Evolutionary conservation across 2,888 invertebrate genomes (phyloP).

Genomic region (Drosophila birchii): DNA sequence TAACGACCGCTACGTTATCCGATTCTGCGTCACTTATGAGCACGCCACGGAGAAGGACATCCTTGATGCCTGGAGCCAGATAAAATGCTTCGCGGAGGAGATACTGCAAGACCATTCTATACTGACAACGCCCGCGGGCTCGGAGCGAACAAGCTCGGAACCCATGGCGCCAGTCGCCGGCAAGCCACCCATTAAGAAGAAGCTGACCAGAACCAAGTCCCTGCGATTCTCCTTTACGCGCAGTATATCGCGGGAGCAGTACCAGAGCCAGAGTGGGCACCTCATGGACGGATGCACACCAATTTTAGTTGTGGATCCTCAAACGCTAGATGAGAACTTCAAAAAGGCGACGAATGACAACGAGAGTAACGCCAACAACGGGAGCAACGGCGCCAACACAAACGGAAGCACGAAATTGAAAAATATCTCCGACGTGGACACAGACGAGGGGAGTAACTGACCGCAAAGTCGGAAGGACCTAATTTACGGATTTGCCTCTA

Average conservation of each 20-base stretch:
- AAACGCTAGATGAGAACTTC: slow-evolving; percentile 81
- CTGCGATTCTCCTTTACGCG: slow-evolving; percentile 85
- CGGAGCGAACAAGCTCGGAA: slow-evolving; percentile 75
- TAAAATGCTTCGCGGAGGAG: slow-evolving; percentile 87
- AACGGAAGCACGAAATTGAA: slow-evolving; percentile 68
- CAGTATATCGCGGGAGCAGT: slow-evolving; percentile 85
- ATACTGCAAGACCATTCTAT: slow-evolving; percentile 84
- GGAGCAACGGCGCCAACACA: slow-evolving; percentile 34
- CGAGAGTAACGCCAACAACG: slow-evolving; percentile 60
- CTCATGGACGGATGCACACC: slow-evolving; percentile 85
- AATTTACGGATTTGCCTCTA: slow-evolving; percentile 14
- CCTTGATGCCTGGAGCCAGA: slow-evolving; percentile 88
- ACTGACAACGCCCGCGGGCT: slow-evolving; percentile 76
- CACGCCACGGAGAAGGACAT: slow-evolving; percentile 91
- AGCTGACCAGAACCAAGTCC: slow-evolving; percentile 84
- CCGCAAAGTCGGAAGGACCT: neutral
- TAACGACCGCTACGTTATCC: slow-evolving; percentile 90
- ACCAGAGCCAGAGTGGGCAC: slow-evolving; percentile 84
- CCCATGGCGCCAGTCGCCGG: slow-evolving; percentile 67
- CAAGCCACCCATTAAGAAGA: slow-evolving; percentile 83
- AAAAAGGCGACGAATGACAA: slow-evolving; percentile 79
- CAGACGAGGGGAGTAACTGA: slow-evolving; percentile 84
- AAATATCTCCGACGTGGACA: slow-evolving; percentile 83
- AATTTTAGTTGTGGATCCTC: slow-evolving; percentile 83
- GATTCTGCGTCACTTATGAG: slow-evolving; percentile 93